Conservation (phyloP, 2,888 invertebrate species). For the Chouioia cunea region DNA sequence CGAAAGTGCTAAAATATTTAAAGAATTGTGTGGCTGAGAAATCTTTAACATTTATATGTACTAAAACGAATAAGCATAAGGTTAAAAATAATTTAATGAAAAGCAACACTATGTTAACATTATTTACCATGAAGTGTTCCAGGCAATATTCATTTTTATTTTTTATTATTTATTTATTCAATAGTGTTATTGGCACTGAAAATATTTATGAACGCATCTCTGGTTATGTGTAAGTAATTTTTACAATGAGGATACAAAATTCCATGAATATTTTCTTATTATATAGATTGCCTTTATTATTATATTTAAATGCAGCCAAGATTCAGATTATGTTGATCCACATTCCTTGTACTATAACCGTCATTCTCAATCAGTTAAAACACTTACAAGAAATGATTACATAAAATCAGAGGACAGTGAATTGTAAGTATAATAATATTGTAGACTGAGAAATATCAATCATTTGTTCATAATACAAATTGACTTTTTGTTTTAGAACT, state of each 20-base stretch:
- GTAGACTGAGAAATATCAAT: background rate
- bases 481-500: slow-evolving; percentile 8
- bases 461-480: background rate
- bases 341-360: slow-evolving; percentile 55
- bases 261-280: background rate
- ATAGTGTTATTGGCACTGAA: slow-evolving; percentile 5
- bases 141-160: slow-evolving; percentile 10
- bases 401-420: background rate
- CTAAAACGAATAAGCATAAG: too few species aligned
- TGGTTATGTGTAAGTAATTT: slow-evolving; percentile 29
- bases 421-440: slow-evolving; percentile 29
- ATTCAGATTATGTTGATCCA: slow-evolving; percentile 53
- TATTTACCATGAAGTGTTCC: slow-evolving; percentile 28
- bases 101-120: background rate
- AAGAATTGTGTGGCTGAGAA: too few species aligned
- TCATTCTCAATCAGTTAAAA: slow-evolving; percentile 42
- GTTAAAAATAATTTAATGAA: too few species aligned
- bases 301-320: slow-evolving; percentile 35
- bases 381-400: background rate
- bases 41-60: too few species aligned
- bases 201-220: slow-evolving; percentile 33
- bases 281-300: slow-evolving; percentile 1
- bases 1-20: too few species aligned
- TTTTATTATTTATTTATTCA: slow-evolving; percentile 10
- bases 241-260: background rate